phyloP scores from a whole-genome alignment of 2,113 vertebrate genomes.

The Corythoichthys intestinalis region DNA sequence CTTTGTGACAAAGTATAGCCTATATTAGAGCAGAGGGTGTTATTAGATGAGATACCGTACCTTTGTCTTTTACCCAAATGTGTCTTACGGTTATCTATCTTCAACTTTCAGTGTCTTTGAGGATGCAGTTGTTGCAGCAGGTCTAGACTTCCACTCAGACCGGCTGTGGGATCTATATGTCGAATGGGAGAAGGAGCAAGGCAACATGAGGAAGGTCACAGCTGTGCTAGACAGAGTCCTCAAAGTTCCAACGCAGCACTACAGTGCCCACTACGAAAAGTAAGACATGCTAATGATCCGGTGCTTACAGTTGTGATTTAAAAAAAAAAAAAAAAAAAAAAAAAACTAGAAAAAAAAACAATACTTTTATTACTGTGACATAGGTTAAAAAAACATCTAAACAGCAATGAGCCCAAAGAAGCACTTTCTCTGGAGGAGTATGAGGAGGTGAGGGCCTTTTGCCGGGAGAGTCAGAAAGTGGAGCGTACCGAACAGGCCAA shows the following conservation, averaged over 20 bases:
- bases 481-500: constrained; percentile 61
- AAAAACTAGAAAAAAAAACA: too few species aligned
- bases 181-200: constrained; percentile 81
- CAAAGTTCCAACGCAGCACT: constrained; percentile 78
- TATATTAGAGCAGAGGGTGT: too few species aligned
- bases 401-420: constrained; percentile 63
- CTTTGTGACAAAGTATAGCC: too few species aligned
- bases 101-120: constrained; percentile 73
- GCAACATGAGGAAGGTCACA: constrained; percentile 65
- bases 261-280: constrained; percentile 81
- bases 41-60: not conserved
- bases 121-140: constrained; percentile 69
- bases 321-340: not conserved
- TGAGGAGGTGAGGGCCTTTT: constrained; percentile 61
- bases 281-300: constrained; percentile 32
- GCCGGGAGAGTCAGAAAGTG: constrained; percentile 67
- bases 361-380: not conserved
- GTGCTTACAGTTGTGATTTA: not conserved
- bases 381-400: constrained; percentile 79
- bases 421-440: constrained; percentile 75
- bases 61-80: not conserved
- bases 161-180: constrained; percentile 81
- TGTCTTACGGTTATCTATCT: not conserved
- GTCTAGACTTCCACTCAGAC: constrained; percentile 83
- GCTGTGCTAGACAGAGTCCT: constrained; percentile 74